A percentile compares a stretch with the other conserved stretches of the same genome.
Conservation (phyloP, 35 echinoderm and acorn worm species). For the Lytechinus variegatus region DNA sequence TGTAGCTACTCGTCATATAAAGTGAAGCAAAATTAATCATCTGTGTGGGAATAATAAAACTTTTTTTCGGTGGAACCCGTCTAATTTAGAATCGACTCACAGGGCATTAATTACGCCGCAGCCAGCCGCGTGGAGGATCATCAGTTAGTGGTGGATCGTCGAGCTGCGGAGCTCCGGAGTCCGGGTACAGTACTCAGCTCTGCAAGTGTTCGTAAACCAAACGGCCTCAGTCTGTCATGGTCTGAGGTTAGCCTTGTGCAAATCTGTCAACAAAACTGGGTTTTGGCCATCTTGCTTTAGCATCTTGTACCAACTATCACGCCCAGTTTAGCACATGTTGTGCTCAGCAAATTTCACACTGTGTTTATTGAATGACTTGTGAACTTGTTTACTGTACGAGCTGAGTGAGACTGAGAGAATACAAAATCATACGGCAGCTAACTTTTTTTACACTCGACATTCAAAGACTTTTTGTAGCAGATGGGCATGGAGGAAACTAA, state of each 20-base stretch:
- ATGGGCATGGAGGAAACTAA: conserved; percentile 33
- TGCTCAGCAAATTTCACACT: background rate
- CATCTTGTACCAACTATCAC: background rate
- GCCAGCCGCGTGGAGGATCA: background rate
- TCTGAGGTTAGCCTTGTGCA: background rate
- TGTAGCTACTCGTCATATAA: too few relatives aligned
- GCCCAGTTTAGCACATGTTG: background rate
- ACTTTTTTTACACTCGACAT: background rate
- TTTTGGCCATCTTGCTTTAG: background rate
- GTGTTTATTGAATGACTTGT: background rate
- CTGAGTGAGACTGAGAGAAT: too few relatives aligned
- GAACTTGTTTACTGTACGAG: background rate
- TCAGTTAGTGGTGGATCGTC: background rate
- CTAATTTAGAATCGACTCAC: background rate
- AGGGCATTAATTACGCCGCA: background rate
- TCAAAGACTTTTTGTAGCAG: background rate
- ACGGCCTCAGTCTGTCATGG: background rate
- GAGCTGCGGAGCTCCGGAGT: background rate
- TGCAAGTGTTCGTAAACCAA: too few relatives aligned
- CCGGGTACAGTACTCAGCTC: too few relatives aligned
- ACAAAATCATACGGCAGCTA: background rate
- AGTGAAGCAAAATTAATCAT: too few relatives aligned
- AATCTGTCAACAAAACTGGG: background rate
- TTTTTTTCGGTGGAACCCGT: too few relatives aligned
- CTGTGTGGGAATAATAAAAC: too few relatives aligned